Percentiles rank a stretch among this genome's conserved stretches.
Evolutionary conservation across 2,113 vertebrate species (phyloP).

Genomic region (Lagenorhynchus albirostris): DNA sequence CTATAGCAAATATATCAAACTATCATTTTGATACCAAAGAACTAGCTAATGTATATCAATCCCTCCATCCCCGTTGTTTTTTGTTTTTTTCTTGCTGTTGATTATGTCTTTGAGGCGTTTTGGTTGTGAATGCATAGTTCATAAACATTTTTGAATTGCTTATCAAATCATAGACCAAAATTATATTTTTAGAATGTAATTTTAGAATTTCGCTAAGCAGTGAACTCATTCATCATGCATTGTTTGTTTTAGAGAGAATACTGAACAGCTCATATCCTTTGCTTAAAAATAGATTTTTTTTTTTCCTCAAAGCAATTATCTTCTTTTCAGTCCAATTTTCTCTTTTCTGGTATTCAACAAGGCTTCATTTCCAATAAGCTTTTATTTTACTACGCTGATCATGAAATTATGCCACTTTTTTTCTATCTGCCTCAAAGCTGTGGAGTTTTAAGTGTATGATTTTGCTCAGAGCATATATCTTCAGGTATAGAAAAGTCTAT

Average conservation of each 20-base stretch:
- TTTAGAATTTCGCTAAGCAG: constrained; percentile 59
- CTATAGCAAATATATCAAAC: background rate
- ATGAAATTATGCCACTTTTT: background rate
- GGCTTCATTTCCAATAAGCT: constrained; percentile 20
- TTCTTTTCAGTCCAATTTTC: constrained; percentile 45
- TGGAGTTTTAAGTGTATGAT: constrained; percentile 24
- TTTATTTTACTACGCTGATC: constrained; percentile 47
- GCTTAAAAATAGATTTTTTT: constrained; percentile 56
- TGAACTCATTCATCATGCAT: constrained; percentile 33
- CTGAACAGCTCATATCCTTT: constrained; percentile 52
- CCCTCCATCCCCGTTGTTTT: background rate
- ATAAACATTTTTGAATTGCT: constrained; percentile 29
- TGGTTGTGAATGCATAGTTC: constrained; percentile 23
- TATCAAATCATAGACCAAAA: constrained; percentile 45
- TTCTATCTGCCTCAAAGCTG: background rate
- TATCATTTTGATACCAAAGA: constrained; percentile 11
- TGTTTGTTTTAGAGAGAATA: constrained; percentile 55
- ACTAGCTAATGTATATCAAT: background rate
- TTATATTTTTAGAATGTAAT: constrained; percentile 55
- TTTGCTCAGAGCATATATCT: background rate
- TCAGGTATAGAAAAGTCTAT: background rate
- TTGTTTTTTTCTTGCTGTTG: background rate
- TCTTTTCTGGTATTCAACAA: constrained; percentile 47
- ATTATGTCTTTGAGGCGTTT: constrained; percentile 28
- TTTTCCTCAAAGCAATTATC: constrained; percentile 23